These are phyloP conservation scores for Thamnophis elegans DNA, from an alignment of 2,797 vertebrate species.

Conservation along the genomic window DNA sequence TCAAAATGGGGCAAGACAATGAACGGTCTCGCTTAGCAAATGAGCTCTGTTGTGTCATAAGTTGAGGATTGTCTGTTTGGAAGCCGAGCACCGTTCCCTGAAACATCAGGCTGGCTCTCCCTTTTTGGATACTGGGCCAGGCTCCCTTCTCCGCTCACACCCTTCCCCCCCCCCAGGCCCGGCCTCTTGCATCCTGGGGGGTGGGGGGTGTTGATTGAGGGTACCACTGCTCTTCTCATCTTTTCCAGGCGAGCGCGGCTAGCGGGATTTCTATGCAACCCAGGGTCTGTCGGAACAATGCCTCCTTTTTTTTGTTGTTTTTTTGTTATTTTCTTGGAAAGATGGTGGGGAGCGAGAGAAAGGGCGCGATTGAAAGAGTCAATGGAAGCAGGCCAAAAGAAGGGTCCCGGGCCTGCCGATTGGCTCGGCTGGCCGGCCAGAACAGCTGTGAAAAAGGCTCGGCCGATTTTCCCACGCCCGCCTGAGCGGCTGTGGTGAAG, in stretches of 20 bases:
- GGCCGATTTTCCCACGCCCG: slow-evolving; percentile 93
- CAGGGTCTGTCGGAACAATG: slow-evolving; percentile 74
- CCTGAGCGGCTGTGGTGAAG: slow-evolving; percentile 73
- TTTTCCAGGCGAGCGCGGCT: slow-evolving; percentile 66
- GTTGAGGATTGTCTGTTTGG: background rate
- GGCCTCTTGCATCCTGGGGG: background rate
- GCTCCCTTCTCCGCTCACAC: background rate
- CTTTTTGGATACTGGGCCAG: too few species aligned
- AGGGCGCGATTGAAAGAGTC: background rate
- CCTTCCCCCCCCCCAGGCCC: too few species aligned
- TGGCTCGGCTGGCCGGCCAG: slow-evolving; percentile 45
- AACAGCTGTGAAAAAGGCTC: slow-evolving; percentile 94
- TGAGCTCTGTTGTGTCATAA: background rate
- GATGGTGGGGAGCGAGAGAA: background rate
- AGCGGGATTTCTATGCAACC: slow-evolving; percentile 76
- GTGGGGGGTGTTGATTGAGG: too few species aligned
- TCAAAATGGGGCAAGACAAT: background rate
- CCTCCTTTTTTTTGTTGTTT: background rate
- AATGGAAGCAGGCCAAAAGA: background rate
- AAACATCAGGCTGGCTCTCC: too few species aligned
- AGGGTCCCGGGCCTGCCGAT: background rate
- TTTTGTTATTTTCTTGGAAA: background rate
- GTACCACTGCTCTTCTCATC: background rate
- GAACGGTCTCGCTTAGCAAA: background rate
- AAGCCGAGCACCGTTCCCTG: too few species aligned